Conservation (phyloP, 2,888 invertebrate species). For the Limnephilus rhombicus region DNA sequence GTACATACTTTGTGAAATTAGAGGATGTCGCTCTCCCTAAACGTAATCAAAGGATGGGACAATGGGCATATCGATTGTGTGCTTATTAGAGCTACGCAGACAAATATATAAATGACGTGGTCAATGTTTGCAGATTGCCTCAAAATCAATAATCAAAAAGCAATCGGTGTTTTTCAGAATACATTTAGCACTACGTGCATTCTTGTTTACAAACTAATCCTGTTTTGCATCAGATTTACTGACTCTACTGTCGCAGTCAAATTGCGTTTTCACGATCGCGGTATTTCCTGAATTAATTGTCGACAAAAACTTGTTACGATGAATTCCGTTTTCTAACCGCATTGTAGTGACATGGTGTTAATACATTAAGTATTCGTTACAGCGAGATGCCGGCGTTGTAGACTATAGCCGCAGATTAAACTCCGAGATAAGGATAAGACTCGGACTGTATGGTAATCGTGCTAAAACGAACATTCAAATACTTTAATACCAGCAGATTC, state of each 20-base stretch:
- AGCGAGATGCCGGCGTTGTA: background rate
- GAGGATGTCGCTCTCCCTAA: too few relatives aligned
- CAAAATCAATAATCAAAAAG: background rate
- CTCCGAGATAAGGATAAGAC: background rate
- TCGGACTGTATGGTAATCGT: constrained; percentile 21
- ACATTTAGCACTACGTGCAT: background rate
- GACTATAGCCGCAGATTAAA: background rate
- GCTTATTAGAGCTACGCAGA: background rate
- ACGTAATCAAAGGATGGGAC: background rate
- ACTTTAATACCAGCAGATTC: constrained; percentile 2
- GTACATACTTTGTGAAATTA: too few relatives aligned
- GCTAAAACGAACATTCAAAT: background rate
- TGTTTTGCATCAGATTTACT: background rate
- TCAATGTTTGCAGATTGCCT: background rate
- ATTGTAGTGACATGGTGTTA: background rate
- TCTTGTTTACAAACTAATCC: background rate
- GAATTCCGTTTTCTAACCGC: background rate
- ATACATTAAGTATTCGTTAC: constrained; percentile 8
- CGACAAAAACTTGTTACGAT: background rate
- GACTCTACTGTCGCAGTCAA: background rate
- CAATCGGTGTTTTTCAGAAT: background rate
- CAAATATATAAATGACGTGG: too few relatives aligned
- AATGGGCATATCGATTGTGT: background rate
- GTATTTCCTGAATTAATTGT: background rate
- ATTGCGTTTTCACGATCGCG: background rate